phyloP scores from a whole-genome alignment of 2,113 vertebrate genomes.

The Hepsetus odoe region DNA sequence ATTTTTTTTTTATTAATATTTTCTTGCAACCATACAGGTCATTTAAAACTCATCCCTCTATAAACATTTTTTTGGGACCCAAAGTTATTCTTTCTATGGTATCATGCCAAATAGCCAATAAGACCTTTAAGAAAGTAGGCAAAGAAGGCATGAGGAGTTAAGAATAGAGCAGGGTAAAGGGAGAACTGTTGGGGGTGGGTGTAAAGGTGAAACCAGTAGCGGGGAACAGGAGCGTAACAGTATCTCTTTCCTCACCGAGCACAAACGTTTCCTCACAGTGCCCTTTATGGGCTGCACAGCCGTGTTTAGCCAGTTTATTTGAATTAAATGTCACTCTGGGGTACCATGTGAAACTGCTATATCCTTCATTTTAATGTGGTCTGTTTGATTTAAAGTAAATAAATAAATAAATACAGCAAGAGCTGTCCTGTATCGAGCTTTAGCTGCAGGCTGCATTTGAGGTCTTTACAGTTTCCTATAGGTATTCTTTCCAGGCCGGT shows the following conservation, averaged over 20 bases:
- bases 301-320: constrained; percentile 59
- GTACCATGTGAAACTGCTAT: constrained; percentile 62
- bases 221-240: constrained; percentile 48
- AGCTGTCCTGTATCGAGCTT: constrained; percentile 43
- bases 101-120: too few relatives aligned
- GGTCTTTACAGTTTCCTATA: constrained; percentile 66
- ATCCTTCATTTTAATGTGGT: constrained; percentile 66
- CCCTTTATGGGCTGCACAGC: constrained; percentile 37
- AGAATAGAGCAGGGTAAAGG: not conserved
- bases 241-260: constrained; percentile 54
- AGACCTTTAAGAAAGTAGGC: not conserved
- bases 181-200: not conserved
- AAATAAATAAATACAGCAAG: constrained; percentile 44
- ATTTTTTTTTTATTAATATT: too few relatives aligned
- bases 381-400: constrained; percentile 57
- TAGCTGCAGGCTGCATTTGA: constrained; percentile 52
- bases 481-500: constrained; percentile 62
- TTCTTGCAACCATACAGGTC: too few relatives aligned
- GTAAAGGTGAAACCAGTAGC: constrained; percentile 47
- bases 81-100: too few relatives aligned
- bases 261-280: constrained; percentile 59
- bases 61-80: too few relatives aligned
- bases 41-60: too few relatives aligned
- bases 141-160: constrained; percentile 21
- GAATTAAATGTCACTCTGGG: constrained; percentile 60